These are phyloP conservation scores for Origma solitaria DNA, from an alignment of 2,113 vertebrate genomes.

Conservation along the genomic window DNA sequence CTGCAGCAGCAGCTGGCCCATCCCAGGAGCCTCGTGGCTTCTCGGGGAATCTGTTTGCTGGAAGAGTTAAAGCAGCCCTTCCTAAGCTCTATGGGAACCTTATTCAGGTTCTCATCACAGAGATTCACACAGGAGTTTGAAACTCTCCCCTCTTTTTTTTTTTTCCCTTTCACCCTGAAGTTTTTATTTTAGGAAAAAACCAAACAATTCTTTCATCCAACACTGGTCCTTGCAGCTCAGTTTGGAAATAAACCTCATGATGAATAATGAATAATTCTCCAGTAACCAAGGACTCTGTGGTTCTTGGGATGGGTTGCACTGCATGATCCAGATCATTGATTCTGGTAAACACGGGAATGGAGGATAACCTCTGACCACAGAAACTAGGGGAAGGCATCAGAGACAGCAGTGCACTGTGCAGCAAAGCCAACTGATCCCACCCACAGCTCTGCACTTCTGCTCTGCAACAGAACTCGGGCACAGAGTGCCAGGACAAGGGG, in stretches of 20 bases:
- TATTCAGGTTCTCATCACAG: too few species aligned
- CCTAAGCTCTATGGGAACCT: too few species aligned
- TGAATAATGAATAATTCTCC: background rate
- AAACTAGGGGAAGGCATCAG: background rate
- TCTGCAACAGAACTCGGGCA: background rate
- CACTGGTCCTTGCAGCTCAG: background rate
- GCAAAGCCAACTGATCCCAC: background rate
- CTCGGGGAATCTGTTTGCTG: too few species aligned
- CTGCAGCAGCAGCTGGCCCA: too few species aligned
- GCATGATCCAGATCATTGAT: rapidly evolving
- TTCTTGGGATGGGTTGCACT: background rate
- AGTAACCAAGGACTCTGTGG: background rate
- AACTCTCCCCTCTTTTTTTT: too few species aligned
- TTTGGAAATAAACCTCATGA: background rate
- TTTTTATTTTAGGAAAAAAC: background rate
- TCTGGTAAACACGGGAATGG: background rate
- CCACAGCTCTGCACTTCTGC: background rate
- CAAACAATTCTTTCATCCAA: background rate
- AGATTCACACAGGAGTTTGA: too few species aligned
- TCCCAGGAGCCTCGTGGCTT: too few species aligned
- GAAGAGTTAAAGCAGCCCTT: too few species aligned
- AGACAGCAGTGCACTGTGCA: background rate
- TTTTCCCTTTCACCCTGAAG: too few species aligned
- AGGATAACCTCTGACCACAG: background rate
- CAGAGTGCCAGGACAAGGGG: background rate